phyloP scores from a whole-genome alignment of 2,888 invertebrate genomes.

The Harpalus rufipes region DNA sequence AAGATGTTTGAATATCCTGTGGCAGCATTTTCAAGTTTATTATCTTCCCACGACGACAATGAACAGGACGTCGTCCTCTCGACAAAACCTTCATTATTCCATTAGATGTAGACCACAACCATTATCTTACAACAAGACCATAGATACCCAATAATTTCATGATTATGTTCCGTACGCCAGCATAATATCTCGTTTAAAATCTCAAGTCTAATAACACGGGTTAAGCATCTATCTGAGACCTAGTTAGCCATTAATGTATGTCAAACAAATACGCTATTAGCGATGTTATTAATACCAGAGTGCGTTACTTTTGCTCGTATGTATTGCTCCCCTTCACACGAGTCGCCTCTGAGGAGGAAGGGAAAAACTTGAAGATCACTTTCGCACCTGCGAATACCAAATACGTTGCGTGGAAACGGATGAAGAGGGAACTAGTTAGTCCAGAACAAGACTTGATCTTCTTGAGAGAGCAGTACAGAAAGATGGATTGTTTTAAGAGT shows the following conservation, averaged over 20 bases:
- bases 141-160: slow-evolving; percentile 30
- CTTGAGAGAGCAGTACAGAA: slow-evolving; percentile 20
- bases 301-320: slow-evolving; percentile 29
- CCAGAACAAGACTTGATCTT: slow-evolving; percentile 14
- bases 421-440: slow-evolving; percentile 43
- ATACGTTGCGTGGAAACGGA: slow-evolving; percentile 34
- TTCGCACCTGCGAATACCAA: slow-evolving; percentile 65
- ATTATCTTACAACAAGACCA: slow-evolving; percentile 11
- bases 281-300: slow-evolving; percentile 28
- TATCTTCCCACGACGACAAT: neutral
- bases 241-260: slow-evolving; percentile 46
- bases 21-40: too few relatives aligned
- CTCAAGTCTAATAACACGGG: slow-evolving; percentile 22
- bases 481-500: slow-evolving; percentile 7
- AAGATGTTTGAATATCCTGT: too few relatives aligned
- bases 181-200: slow-evolving; percentile 33
- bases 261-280: slow-evolving; percentile 48
- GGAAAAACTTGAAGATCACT: slow-evolving; percentile 59
- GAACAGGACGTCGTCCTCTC: neutral
- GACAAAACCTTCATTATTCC: neutral
- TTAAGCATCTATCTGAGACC: slow-evolving; percentile 23
- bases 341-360: slow-evolving; percentile 18
- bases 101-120: slow-evolving; percentile 27
- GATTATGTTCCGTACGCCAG: slow-evolving; percentile 11
- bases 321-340: slow-evolving; percentile 16